These are phyloP conservation scores for Nasonia oneida DNA, from an alignment of 2,888 invertebrate species.

Conservation along the genomic window DNA sequence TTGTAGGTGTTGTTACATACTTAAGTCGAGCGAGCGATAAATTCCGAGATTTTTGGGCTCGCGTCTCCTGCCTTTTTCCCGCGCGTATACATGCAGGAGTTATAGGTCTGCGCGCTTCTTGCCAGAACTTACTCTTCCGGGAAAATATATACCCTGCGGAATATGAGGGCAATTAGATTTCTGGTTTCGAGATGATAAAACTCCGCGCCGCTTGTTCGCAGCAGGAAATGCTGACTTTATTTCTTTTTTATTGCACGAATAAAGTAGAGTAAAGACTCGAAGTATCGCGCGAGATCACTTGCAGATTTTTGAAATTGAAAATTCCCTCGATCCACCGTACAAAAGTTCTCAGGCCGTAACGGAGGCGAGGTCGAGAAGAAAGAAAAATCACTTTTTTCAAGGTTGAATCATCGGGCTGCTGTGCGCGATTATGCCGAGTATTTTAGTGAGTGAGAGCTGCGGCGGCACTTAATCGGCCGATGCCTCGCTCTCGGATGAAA, in stretches of 20 bases:
- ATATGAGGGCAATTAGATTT: not conserved
- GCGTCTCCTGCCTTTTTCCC: not conserved
- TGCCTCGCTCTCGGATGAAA: not conserved
- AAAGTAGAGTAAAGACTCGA: not conserved
- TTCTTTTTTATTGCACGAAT: not conserved
- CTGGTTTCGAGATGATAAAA: not conserved
- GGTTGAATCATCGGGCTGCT: not conserved
- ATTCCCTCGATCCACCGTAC: not conserved
- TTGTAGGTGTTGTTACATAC: not conserved
- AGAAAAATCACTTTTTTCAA: not conserved
- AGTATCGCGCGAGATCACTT: not conserved
- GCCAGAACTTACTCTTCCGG: not conserved
- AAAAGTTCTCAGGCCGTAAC: not conserved
- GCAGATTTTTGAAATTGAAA: not conserved
- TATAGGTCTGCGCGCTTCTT: not conserved
- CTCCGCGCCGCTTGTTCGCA: not conserved
- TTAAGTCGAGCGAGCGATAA: slow-evolving; percentile 6
- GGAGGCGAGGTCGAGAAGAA: not conserved
- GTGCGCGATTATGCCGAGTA: not conserved
- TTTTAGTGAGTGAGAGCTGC: slow-evolving; percentile 24
- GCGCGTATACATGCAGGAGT: not conserved
- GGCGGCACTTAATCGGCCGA: slow-evolving; percentile 3
- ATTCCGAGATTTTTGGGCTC: slow-evolving; percentile 17
- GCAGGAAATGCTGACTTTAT: not conserved
- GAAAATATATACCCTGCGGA: not conserved